A percentile compares a stretch with the other conserved stretches of the same genome.
Conservation (phyloP, 1,140 invertebrate genomes). For the Conopomorpha cramerella region DNA sequence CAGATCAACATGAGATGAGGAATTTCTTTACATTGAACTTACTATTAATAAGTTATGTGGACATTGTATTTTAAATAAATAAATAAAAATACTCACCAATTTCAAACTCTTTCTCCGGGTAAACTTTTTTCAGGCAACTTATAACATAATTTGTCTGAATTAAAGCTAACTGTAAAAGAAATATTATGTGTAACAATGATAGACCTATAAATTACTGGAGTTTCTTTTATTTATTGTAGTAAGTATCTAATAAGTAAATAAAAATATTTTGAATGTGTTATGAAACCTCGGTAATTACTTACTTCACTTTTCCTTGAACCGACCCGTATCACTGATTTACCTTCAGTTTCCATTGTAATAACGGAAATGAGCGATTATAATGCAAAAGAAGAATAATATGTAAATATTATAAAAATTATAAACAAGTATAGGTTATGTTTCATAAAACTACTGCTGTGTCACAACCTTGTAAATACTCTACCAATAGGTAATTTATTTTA, state of each 20-base stretch:
- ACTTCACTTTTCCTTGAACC: slow-evolving; percentile 55
- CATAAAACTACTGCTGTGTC: slow-evolving; percentile 5
- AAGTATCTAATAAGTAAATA: too few species aligned
- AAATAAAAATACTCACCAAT: slow-evolving; percentile 78
- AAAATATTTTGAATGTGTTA: too few species aligned
- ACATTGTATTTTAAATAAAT: too few species aligned
- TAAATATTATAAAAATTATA: slow-evolving; percentile 9
- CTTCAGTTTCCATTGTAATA: slow-evolving; percentile 27
- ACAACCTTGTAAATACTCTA: slow-evolving; percentile 1
- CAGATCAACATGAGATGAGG: too few species aligned
- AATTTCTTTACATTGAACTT: too few species aligned
- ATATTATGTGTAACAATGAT: too few species aligned
- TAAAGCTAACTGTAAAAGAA: slow-evolving; percentile 76
- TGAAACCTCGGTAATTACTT: too few species aligned
- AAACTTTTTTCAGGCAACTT: slow-evolving; percentile 66
- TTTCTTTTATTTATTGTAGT: too few species aligned
- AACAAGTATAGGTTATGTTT: slow-evolving; percentile 23
- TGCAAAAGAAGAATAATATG: slow-evolving; percentile 2
- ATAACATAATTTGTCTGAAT: slow-evolving; percentile 81
- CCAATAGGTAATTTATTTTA: neutral
- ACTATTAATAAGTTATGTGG: too few species aligned
- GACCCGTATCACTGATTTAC: slow-evolving; percentile 34
- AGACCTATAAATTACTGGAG: too few species aligned
- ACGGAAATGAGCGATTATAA: slow-evolving; percentile 7
- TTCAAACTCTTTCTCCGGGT: slow-evolving; percentile 73